Evolutionary conservation across 2,797 vertebrate genomes (phyloP).

Genomic region (Phataginus tricuspis): DNA sequence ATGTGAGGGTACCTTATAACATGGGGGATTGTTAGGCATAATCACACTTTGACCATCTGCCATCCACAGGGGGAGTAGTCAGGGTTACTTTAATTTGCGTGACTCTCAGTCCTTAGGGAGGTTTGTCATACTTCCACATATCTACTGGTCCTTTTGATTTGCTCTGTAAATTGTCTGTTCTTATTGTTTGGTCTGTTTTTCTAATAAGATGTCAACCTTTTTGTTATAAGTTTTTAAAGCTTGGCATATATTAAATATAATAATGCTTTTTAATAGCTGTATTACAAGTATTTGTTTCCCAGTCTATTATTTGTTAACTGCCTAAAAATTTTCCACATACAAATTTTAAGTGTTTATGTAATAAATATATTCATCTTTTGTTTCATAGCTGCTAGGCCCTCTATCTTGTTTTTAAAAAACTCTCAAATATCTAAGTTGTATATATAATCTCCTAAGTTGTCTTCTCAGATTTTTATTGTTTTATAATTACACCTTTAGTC

Average conservation of each 20-base stretch:
- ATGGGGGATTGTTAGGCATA: background rate
- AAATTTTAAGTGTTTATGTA: background rate
- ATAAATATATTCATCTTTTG: background rate
- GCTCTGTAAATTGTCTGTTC: background rate
- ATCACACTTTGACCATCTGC: background rate
- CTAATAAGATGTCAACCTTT: background rate
- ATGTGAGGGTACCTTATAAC: background rate
- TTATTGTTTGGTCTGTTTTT: background rate
- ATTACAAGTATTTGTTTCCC: background rate
- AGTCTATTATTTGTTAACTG: background rate
- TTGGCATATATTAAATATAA: background rate
- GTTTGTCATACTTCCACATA: background rate
- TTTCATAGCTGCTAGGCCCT: background rate
- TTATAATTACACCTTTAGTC: slow-evolving; percentile 57
- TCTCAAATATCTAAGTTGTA: slow-evolving; percentile 34
- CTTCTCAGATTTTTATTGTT: slow-evolving; percentile 56
- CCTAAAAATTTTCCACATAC: background rate
- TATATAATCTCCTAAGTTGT: slow-evolving; percentile 7
- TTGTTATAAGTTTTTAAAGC: background rate
- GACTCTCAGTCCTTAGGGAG: background rate
- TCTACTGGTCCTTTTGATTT: background rate
- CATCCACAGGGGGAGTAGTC: background rate
- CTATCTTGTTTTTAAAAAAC: background rate
- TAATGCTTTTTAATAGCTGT: background rate
- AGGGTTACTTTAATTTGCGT: background rate